A percentile compares a stretch with the other conserved stretches of the same genome.
phyloP scores from a whole-genome alignment of 2,797 vertebrate genomes.

The Pipistrellus kuhlii region DNA sequence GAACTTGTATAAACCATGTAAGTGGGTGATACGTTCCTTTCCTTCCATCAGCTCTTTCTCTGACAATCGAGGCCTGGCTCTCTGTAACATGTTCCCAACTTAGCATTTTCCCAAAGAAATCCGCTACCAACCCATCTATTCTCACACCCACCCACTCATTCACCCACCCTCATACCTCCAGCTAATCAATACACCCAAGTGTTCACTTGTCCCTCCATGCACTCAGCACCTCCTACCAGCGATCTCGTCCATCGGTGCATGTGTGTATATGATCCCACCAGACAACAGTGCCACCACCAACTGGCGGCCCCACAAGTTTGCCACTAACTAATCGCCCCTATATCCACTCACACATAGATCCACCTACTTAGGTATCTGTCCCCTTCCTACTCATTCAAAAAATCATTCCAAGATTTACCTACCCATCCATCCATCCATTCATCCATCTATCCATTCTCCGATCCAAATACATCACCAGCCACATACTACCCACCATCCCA shows the following conservation, averaged over 20 bases:
- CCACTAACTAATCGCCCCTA: background rate
- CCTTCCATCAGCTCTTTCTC: background rate
- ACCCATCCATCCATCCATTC: background rate
- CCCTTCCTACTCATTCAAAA: background rate
- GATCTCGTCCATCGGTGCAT: background rate
- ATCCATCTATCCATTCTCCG: background rate
- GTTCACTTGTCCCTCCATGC: background rate
- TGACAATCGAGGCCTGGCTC: background rate
- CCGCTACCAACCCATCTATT: background rate
- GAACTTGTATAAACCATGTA: background rate
- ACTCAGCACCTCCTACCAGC: background rate
- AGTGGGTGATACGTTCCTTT: background rate
- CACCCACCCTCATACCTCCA: background rate
- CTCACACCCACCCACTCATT: background rate
- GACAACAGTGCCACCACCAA: background rate
- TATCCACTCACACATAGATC: background rate
- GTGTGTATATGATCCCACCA: background rate
- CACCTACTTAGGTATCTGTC: background rate
- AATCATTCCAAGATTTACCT: background rate
- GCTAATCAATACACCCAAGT: background rate
- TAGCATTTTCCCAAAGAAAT: background rate
- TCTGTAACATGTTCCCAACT: background rate
- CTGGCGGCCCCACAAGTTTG: background rate
- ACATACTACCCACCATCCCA: background rate
- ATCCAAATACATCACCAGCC: background rate